Percentiles rank a stretch among this genome's conserved stretches.
These are phyloP conservation scores for Oscheius sp. DNA, from an alignment of 2,888 invertebrate species.

Conservation along the genomic window DNA sequence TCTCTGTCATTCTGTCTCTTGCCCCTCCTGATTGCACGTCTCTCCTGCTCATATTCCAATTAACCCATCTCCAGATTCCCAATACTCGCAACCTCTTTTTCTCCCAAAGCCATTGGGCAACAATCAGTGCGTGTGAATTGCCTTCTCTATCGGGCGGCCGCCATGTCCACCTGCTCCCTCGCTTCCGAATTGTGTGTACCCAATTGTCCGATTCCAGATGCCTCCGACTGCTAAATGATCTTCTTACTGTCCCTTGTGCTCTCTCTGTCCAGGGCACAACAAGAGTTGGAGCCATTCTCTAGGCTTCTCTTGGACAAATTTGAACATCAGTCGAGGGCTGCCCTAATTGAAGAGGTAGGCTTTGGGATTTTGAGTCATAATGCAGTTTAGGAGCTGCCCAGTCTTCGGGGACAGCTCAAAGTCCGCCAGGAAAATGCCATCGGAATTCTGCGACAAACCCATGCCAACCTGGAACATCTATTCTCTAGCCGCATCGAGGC, in stretches of 20 bases:
- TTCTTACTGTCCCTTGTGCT: conserved; percentile 18
- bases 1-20: no score
- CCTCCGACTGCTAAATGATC: neutral
- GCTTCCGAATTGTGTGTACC: neutral
- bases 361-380: neutral
- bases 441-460: neutral
- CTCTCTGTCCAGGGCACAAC: conserved; percentile 16
- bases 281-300: conserved; percentile 34
- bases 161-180: neutral
- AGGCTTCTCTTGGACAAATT: conserved; percentile 36
- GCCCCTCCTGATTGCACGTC: neutral
- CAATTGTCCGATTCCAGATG: conserved; percentile 3
- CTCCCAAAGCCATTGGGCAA: neutral
- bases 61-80: no score
- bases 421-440: conserved; percentile 20
- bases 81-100: neutral
- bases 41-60: neutral
- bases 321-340: conserved; percentile 37
- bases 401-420: conserved; percentile 15
- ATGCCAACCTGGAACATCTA: conserved; percentile 9
- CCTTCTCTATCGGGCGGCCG: neutral
- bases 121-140: conserved; percentile 2
- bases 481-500: conserved; percentile 20
- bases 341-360: conserved; percentile 35
- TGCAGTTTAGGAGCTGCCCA: conserved; percentile 14